Conservation (phyloP, 2,113 vertebrate genomes). For the Nyctibius bracteatus region DNA sequence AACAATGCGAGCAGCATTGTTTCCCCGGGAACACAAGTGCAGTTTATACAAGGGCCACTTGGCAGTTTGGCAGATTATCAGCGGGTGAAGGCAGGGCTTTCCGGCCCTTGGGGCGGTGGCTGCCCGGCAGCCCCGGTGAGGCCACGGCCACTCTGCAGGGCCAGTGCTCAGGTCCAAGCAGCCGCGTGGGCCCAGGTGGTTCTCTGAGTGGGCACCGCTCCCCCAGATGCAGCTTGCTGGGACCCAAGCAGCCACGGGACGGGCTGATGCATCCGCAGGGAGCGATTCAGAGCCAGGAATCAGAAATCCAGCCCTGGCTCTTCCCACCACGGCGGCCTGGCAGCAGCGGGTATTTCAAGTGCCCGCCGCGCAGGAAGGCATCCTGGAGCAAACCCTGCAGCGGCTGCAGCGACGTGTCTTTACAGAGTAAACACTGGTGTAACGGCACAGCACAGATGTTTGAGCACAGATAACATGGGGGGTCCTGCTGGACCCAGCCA, state of each 20-base stretch:
- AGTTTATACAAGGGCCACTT: neutral
- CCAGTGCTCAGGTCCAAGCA: neutral
- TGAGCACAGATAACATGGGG: neutral
- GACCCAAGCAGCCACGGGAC: neutral
- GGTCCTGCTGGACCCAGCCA: rapidly evolving
- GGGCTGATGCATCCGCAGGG: rapidly evolving
- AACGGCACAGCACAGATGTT: neutral
- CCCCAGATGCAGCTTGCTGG: neutral
- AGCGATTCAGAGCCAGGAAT: neutral
- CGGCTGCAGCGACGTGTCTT: rapidly evolving
- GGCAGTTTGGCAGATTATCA: neutral
- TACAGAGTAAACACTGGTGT: neutral
- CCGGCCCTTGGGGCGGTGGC: neutral
- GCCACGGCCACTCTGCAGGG: rapidly evolving
- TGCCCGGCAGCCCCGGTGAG: neutral
- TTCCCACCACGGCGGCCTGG: rapidly evolving
- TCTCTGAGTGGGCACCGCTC: rapidly evolving
- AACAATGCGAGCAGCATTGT: neutral
- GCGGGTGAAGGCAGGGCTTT: neutral
- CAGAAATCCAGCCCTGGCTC: neutral
- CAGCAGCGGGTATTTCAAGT: neutral
- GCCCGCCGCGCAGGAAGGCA: rapidly evolving
- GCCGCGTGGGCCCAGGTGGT: rapidly evolving
- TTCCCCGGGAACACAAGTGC: rapidly evolving
- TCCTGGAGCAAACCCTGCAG: neutral